These are phyloP conservation scores for Narcine bancroftii DNA, from an alignment of 2,113 vertebrate species.

Conservation along the genomic window DNA sequence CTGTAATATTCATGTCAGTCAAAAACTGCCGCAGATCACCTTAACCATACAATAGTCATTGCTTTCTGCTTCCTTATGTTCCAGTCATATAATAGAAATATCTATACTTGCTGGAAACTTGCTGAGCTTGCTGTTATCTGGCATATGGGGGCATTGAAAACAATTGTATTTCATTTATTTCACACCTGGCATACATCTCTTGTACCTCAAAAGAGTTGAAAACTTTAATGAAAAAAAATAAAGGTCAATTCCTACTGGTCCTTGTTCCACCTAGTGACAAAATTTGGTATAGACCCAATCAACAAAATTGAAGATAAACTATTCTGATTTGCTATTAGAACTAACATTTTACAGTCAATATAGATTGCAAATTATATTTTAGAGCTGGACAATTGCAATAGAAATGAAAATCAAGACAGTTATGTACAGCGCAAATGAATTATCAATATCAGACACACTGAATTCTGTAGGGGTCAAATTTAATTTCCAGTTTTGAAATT, in stretches of 20 bases:
- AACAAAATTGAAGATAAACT: not conserved
- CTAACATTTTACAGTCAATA: not conserved
- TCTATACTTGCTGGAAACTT: not conserved
- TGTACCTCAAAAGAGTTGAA: not conserved
- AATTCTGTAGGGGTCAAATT: not conserved
- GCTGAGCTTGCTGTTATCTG: not conserved
- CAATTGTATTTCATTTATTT: not conserved
- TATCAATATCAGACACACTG: not conserved
- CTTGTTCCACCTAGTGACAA: constrained; percentile 27
- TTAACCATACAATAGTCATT: not conserved
- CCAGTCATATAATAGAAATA: not conserved
- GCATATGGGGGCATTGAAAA: not conserved
- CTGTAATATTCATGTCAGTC: not conserved
- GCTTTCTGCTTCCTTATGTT: not conserved
- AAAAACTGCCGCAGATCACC: not conserved
- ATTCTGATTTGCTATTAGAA: not conserved
- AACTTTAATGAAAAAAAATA: not conserved
- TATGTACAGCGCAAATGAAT: not conserved
- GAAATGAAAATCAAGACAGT: not conserved
- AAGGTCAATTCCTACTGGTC: not conserved
- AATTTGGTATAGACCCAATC: not conserved
- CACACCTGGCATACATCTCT: not conserved
- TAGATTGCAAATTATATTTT: not conserved
- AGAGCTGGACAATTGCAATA: not conserved
- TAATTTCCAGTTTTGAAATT: not conserved